Evolutionary conservation across 2,888 invertebrate genomes (phyloP), one percentile per base, ranked within the genome.

Genomic region (Hypolimnas misippus): DNA sequence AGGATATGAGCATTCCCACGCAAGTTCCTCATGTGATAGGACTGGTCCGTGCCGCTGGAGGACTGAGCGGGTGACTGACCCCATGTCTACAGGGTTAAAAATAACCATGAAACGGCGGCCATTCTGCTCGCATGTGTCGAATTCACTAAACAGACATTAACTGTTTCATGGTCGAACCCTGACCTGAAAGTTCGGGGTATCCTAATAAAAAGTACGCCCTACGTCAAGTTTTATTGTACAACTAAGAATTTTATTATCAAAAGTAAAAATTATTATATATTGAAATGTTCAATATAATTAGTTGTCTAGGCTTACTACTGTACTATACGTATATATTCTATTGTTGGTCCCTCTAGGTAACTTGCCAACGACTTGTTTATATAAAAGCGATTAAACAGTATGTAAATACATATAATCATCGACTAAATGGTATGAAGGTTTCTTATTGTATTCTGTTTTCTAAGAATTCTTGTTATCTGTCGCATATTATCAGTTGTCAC

Each of bases 111-210:
- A 83, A 80, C 81, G 81, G 79, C 88, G 87, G 84, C 82, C 89
- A 88, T 90, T 91, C 91, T 89, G 91, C 82, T 89, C 84, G 83
- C 91, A 91, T 92, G 86, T 91, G 92, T 90, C 87, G 90, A 90
- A 90, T 91, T 89, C 84, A 89, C 87, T 88, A 88, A 89, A 89
- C 88, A 89, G 86, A 81, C 84, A 85, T 86, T 86, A 89, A 87
- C 84, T 88, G 88, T 90, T 91, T 92, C 92, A 92, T 79, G 91
- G 92, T 87, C 92, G 84, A 85, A 79, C 83, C 84, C 82, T 89
- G 90, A 89, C 91, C 90, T 88, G 86, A 81, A 80, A 85, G 68
- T 88, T 84, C 82, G 81, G 68, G 71, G 80, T 87, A 86, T 75
- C 73, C 73, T 72, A 72, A 68, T 72, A 65, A 71, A 73, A 64